Evolutionary conservation across 1,140 invertebrate species (phyloP), one percentile per base, ranked within the genome.

Genomic region (Drosophila kikkawai): DNA sequence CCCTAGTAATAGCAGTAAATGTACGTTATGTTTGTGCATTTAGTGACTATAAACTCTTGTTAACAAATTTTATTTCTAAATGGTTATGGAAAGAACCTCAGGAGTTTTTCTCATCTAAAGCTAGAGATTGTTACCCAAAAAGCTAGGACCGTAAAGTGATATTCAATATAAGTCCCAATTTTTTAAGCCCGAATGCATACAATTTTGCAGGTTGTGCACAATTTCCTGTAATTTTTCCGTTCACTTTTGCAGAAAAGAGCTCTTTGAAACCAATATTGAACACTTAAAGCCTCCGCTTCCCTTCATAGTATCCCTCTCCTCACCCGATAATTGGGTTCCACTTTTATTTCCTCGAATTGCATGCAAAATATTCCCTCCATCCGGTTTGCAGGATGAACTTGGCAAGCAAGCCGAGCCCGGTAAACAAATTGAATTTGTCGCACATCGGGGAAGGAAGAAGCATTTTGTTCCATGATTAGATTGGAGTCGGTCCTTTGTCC

Each of bases 341-440:
- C 61, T 80, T 84, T 76, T 80, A 64, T 59, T 67, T 70, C 70
- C 61, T 66, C 47, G 53, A 57, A 57, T 56, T 36, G 73, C 75
- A 76, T 68, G 73, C 75, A 77, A 76, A 77, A 58, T 76, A 50
- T 81, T 37, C 47, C 41, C 19, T 47, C 60, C 59, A 50, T 75
- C 71, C 51, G 50, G 44, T 41, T 17, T 45, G 32, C 19, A 44
- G 41, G 47, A 8, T 26, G n/a, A 73, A 59, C 53, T 73, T 73
- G 66, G 66, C 51, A 73, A 63, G 45, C 60, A 45, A 42, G 32
- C 34, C 26, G 34, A 29, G 66, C 55, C 64, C 37, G 76, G 60
- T 47, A 50, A 68, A 75, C 79, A 82, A 86, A 85, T 86, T 86
- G 19, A 85, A 85, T 85, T 84, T 84, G 77, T 74, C 82, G 82